A percentile compares a stretch with the other conserved stretches of the same genome.
phyloP scores from a whole-genome alignment of 2,113 vertebrate genomes.

The Talpa occidentalis region DNA sequence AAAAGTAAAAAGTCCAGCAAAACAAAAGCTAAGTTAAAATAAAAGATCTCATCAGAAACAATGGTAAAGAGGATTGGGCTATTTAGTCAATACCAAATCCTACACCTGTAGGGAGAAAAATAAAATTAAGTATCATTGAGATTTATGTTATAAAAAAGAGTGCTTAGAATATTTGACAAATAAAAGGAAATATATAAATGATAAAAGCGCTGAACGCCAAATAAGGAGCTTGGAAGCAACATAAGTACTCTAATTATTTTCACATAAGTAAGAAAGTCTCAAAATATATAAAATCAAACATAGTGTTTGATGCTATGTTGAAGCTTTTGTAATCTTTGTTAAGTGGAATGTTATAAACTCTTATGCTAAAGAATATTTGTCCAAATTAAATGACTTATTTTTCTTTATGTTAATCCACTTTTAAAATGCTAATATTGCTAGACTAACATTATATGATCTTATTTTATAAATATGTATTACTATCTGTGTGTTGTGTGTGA shows the following conservation, averaged over 20 bases:
- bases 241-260: neutral
- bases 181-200: neutral
- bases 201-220: neutral
- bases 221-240: neutral
- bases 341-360: neutral
- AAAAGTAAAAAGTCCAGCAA: neutral
- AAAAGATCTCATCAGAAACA: neutral
- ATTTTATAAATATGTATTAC: neutral
- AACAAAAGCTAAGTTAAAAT: neutral
- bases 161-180: neutral
- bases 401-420: conserved; percentile 21
- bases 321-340: neutral
- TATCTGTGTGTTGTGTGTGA: neutral
- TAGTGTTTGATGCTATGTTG: neutral
- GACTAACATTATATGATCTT: neutral
- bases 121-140: neutral
- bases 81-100: neutral
- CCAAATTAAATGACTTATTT: neutral
- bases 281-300: neutral
- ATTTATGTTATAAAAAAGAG: neutral
- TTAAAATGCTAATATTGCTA: neutral
- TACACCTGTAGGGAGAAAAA: neutral
- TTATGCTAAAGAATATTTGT: neutral
- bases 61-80: neutral
- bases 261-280: neutral